These are phyloP conservation scores for Myzus persicae DNA, from an alignment of 1,140 invertebrate species.

Conservation along the genomic window DNA sequence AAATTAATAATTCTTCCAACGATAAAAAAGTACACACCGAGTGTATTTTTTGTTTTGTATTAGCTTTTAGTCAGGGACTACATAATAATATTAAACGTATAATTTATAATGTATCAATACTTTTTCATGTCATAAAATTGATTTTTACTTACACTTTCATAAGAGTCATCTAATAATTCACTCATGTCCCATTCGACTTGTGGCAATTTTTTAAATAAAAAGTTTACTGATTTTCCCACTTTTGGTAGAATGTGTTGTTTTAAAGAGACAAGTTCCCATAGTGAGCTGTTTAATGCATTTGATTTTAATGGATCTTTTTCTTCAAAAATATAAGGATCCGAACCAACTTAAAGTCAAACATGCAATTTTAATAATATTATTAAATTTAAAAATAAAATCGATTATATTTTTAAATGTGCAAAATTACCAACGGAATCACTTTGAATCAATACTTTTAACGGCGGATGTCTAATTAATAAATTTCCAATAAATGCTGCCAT, in stretches of 20 bases:
- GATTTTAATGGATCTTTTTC: constrained; percentile 81
- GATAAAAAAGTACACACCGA: no score
- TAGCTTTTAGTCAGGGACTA: no score
- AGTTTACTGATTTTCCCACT: constrained; percentile 74
- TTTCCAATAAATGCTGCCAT: constrained; percentile 87
- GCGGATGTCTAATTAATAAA: constrained; percentile 85
- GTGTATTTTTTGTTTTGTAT: no score
- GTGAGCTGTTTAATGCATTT: constrained; percentile 82
- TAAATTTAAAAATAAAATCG: neutral
- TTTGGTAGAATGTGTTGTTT: constrained; percentile 79
- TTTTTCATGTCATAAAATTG: no score
- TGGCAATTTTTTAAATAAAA: constrained; percentile 74
- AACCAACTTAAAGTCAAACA: constrained; percentile 65
- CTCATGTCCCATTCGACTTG: constrained; percentile 74
- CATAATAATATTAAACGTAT: no score
- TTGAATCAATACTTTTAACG: constrained; percentile 80
- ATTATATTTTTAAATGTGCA: constrained; percentile 60
- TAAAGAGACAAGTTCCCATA: constrained; percentile 88
- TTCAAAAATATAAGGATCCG: constrained; percentile 84
- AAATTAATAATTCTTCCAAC: no score
- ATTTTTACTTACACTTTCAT: constrained; percentile 67
- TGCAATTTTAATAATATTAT: constrained; percentile 26
- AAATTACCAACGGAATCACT: constrained; percentile 66
- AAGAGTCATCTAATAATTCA: constrained; percentile 70
- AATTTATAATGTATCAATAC: no score